phyloP scores from a whole-genome alignment of 2,888 invertebrate species.

The Lithosia quadra region DNA sequence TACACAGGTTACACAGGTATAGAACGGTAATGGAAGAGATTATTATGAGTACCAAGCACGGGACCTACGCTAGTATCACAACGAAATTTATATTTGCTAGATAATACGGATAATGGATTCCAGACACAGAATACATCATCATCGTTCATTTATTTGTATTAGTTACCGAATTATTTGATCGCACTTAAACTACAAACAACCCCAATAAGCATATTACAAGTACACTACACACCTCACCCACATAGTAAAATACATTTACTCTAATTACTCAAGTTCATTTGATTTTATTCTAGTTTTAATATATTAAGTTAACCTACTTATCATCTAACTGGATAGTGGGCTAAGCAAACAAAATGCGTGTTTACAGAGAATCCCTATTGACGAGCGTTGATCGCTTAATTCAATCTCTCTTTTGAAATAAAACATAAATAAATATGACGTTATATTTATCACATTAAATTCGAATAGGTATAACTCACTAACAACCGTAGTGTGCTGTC shows the following conservation, averaged over 20 bases:
- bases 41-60: too few relatives aligned
- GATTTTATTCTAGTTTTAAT: not conserved
- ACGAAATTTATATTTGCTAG: not conserved
- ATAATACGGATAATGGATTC: not conserved
- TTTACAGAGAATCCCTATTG: slow-evolving; percentile 50
- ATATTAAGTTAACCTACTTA: slow-evolving; percentile 21
- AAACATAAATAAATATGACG: slow-evolving; percentile 17
- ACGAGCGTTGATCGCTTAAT: slow-evolving; percentile 54
- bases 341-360: slow-evolving; percentile 55
- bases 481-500: not conserved
- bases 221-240: not conserved
- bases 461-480: not conserved
- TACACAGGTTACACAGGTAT: too few relatives aligned
- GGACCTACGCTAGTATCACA: too few relatives aligned
- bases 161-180: not conserved
- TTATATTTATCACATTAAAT: not conserved
- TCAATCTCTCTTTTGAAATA: slow-evolving; percentile 37
- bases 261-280: not conserved
- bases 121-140: not conserved
- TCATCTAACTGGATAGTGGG: slow-evolving; percentile 14
- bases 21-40: too few relatives aligned
- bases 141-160: not conserved
- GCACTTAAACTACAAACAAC: not conserved
- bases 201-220: too few relatives aligned
- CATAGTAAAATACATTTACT: not conserved